Percentiles rank a stretch among this genome's conserved stretches.
Conservation (phyloP, 2,888 invertebrate genomes). For the Hypsopygia costalis region DNA sequence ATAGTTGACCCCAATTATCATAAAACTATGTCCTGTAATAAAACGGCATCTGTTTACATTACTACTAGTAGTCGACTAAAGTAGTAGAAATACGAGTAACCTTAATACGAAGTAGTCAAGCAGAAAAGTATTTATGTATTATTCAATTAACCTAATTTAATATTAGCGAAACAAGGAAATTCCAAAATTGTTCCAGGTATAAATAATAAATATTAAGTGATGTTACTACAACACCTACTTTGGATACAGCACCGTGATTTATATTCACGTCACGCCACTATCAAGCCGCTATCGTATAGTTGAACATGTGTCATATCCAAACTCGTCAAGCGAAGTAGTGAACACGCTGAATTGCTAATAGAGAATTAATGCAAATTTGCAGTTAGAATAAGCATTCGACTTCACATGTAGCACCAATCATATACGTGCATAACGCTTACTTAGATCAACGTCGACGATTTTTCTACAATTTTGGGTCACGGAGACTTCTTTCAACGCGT, state of each 20-base stretch:
- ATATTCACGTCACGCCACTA: constrained; percentile 42
- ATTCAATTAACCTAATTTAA: too few species aligned
- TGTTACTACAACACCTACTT: too few species aligned
- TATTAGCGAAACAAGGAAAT: too few species aligned
- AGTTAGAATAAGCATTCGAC: constrained; percentile 35
- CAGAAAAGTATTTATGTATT: too few species aligned
- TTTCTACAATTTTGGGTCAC: constrained; percentile 52
- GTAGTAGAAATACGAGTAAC: too few species aligned
- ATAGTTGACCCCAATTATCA: too few species aligned
- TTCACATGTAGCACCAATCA: constrained; percentile 15
- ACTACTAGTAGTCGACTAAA: too few species aligned
- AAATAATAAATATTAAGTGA: too few species aligned
- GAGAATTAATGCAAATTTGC: constrained; percentile 61
- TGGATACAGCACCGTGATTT: constrained; percentile 22
- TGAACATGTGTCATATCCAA: constrained; percentile 73
- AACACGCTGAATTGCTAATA: constrained; percentile 61
- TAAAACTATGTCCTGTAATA: too few species aligned
- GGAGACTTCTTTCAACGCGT: constrained; percentile 35
- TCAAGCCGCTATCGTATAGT: constrained; percentile 41
- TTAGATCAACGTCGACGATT: constrained; percentile 34
- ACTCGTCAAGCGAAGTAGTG: constrained; percentile 44
- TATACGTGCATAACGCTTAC: constrained; percentile 35
- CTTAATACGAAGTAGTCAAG: too few species aligned
- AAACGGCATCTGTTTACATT: too few species aligned
- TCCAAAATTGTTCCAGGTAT: too few species aligned